Conservation (phyloP, 2,888 invertebrate genomes). For the Perithous albicinctus region DNA sequence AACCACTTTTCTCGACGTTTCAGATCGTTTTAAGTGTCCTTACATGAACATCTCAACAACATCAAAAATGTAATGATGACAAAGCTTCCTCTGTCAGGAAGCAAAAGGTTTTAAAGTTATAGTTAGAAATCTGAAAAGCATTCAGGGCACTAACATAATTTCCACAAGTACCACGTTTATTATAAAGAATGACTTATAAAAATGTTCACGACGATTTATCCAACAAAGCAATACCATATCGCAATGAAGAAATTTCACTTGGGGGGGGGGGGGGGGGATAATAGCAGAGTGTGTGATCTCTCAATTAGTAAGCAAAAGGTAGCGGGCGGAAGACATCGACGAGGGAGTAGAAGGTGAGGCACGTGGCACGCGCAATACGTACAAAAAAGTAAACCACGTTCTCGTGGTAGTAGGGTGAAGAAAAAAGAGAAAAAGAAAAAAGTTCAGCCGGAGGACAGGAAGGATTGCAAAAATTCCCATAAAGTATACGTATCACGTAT, state of each 20-base stretch:
- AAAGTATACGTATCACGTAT: slow-evolving; percentile 66
- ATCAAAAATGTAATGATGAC: too few species aligned
- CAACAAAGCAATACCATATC: not conserved
- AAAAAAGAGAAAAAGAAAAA: too few species aligned
- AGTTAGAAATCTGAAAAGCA: not conserved
- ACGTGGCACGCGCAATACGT: slow-evolving; percentile 18
- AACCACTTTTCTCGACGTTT: too few species aligned
- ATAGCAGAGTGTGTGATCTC: slow-evolving; percentile 1
- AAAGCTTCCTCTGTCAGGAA: too few species aligned
- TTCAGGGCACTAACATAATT: too few species aligned
- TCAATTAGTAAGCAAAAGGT: slow-evolving; percentile 24
- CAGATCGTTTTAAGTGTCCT: too few species aligned
- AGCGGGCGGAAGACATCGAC: slow-evolving; percentile 11
- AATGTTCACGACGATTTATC: not conserved
- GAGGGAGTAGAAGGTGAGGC: slow-evolving; percentile 4
- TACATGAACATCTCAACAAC: too few species aligned
- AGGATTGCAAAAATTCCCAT: slow-evolving; percentile 55
- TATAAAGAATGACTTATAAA: too few species aligned
- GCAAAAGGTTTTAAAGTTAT: too few species aligned
- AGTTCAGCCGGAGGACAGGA: slow-evolving; percentile 3
- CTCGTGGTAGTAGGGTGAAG: not conserved
- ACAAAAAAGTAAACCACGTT: not conserved
- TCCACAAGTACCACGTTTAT: too few species aligned
- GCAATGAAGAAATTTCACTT: slow-evolving; percentile 8
- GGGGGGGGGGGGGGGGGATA: too few species aligned